Conservation (phyloP, 2,797 vertebrate genomes). For the Sebastiscus tertius region DNA sequence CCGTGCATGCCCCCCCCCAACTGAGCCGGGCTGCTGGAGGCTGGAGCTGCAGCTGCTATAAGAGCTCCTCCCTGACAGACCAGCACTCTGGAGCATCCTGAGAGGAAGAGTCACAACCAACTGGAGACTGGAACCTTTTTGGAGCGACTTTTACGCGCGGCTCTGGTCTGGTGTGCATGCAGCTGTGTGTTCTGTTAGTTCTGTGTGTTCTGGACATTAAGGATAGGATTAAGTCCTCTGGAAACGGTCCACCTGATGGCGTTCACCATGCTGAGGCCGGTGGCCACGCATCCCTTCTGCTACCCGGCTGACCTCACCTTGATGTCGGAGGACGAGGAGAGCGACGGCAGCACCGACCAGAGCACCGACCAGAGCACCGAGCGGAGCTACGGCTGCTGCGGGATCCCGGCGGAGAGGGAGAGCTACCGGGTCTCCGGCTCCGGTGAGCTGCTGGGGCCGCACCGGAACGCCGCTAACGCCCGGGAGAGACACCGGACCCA, state of each 20-base stretch:
- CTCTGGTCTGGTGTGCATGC: neutral
- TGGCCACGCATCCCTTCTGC: conserved; percentile 86
- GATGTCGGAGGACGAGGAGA: conserved; percentile 87
- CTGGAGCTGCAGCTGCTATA: conserved; percentile 40
- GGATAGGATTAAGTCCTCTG: too few species aligned
- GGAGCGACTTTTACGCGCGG: conserved; percentile 32
- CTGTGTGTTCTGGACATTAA: too few species aligned
- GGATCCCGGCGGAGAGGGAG: conserved; percentile 54
- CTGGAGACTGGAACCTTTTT: neutral
- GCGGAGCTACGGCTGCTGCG: conserved; percentile 86
- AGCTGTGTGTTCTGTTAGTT: too few species aligned
- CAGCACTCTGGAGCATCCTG: conserved; percentile 13
- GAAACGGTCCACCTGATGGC: conserved; percentile 73
- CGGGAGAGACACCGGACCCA: conserved; percentile 90
- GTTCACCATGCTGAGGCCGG: conserved; percentile 88
- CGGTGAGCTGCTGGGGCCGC: conserved; percentile 77
- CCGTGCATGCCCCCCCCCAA: neutral
- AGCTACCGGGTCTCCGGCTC: conserved; percentile 63
- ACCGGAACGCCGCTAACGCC: conserved; percentile 89
- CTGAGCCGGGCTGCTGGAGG: neutral
- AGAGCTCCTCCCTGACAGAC: conserved; percentile 42
- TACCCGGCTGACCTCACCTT: conserved; percentile 82
- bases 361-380: conserved; percentile 87
- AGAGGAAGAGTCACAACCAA: conserved; percentile 33
- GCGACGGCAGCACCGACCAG: conserved; percentile 86